These are phyloP conservation scores for Lagodon rhomboides DNA, from an alignment of 2,797 vertebrate species.

Conservation along the genomic window DNA sequence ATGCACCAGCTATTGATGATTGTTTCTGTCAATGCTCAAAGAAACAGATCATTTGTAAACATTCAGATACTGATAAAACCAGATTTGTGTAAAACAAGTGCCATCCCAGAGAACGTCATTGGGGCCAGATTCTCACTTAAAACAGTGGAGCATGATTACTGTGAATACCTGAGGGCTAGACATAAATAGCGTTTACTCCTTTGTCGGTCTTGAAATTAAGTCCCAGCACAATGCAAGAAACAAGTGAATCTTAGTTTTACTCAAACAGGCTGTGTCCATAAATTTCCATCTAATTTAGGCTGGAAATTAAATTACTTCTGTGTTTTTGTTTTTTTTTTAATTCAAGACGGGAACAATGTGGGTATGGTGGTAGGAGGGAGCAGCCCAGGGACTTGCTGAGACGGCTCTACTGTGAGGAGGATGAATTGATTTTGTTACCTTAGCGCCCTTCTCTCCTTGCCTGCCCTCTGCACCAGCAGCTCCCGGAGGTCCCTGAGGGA, in stretches of 20 bases:
- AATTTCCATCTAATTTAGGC: constrained; percentile 61
- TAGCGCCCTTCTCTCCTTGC: constrained; percentile 98
- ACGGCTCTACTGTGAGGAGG: constrained; percentile 40
- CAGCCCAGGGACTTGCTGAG: constrained; percentile 41
- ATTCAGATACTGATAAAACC: constrained; percentile 17
- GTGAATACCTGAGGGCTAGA: constrained; percentile 18
- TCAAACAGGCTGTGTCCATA: constrained; percentile 49
- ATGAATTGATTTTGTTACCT: constrained; percentile 88
- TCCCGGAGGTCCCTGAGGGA: constrained; percentile 92
- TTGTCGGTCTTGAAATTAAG: constrained; percentile 41
- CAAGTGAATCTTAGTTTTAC: constrained; percentile 37
- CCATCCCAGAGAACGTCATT: constrained; percentile 9
- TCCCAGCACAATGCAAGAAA: constrained; percentile 42
- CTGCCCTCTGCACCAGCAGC: constrained; percentile 93
- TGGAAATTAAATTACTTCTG: constrained; percentile 49
- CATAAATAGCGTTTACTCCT: constrained; percentile 40
- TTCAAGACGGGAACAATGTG: constrained; percentile 36
- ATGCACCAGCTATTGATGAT: background rate
- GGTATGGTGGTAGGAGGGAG: background rate
- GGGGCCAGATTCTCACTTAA: constrained; percentile 7
- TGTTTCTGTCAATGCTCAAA: constrained; percentile 14
- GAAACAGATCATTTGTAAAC: background rate
- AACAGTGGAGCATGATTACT: constrained; percentile 13
- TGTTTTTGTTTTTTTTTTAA: constrained; percentile 51
- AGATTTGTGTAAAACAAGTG: constrained; percentile 39